Evolutionary conservation across 2,113 vertebrate genomes (phyloP).

Genomic region (Morone chrysops): DNA sequence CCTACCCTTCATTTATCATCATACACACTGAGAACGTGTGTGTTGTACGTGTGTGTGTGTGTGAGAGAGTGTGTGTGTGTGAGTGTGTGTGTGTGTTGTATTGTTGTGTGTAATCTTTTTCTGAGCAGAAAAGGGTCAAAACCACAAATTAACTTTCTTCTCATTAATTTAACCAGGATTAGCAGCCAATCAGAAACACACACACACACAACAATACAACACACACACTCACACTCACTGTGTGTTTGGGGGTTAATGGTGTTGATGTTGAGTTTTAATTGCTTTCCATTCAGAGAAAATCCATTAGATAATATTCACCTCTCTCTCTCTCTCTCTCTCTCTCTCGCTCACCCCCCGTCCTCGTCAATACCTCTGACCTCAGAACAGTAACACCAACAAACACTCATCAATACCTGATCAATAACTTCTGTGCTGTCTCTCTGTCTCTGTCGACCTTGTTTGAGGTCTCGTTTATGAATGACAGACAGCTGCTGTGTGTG

Average conservation of each 20-base stretch:
- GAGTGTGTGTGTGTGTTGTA: neutral
- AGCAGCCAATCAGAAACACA: constrained; percentile 35
- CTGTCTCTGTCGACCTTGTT: neutral
- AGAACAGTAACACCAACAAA: neutral
- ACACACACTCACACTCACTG: neutral
- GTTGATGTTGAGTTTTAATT: constrained; percentile 66
- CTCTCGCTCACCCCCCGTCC: neutral
- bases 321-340: neutral
- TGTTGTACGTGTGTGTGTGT: constrained; percentile 21
- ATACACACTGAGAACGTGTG: neutral
- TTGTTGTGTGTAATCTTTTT: constrained; percentile 52
- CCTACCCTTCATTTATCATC: constrained; percentile 31
- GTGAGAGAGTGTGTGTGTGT: neutral
- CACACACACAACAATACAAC: constrained; percentile 24
- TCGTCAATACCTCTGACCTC: constrained; percentile 23
- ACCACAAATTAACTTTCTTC: constrained; percentile 97
- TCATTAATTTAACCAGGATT: constrained; percentile 68
- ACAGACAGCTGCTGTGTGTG: neutral
- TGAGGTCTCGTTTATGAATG: neutral
- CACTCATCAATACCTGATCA: constrained; percentile 27
- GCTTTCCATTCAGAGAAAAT: constrained; percentile 57
- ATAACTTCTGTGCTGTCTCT: neutral
- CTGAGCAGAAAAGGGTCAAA: constrained; percentile 93
- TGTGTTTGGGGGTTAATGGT: constrained; percentile 57
- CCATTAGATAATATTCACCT: constrained; percentile 30